phyloP scores from a whole-genome alignment of 2,888 invertebrate genomes.

The Plutella xylostella region DNA sequence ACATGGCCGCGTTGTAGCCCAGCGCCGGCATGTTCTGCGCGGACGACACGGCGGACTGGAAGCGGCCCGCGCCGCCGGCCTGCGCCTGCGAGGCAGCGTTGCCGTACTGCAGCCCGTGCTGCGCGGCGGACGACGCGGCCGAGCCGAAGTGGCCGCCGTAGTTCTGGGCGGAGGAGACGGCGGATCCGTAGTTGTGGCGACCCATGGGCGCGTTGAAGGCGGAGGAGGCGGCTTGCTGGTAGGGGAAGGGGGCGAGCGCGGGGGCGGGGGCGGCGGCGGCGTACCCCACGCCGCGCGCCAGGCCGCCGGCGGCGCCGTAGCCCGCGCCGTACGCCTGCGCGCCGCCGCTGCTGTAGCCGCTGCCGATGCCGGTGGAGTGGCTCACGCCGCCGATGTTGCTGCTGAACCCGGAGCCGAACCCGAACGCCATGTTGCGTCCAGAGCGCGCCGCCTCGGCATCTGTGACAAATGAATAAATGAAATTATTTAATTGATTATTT shows the following conservation, averaged over 20 bases:
- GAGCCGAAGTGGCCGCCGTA: constrained; percentile 33
- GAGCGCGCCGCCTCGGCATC: constrained; percentile 30
- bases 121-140: constrained; percentile 32
- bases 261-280: constrained; percentile 23
- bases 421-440: constrained; percentile 43
- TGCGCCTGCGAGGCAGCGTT: constrained; percentile 27
- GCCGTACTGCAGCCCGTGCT: constrained; percentile 27
- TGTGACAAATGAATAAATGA: not conserved
- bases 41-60: constrained; percentile 28
- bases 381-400: constrained; percentile 53
- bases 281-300: constrained; percentile 41
- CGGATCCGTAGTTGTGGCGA: constrained; percentile 26
- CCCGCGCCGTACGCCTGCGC: constrained; percentile 40
- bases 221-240: constrained; percentile 20
- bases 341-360: constrained; percentile 41
- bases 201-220: constrained; percentile 24
- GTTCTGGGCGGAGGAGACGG: constrained; percentile 35
- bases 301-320: constrained; percentile 23
- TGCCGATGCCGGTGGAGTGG: constrained; percentile 44
- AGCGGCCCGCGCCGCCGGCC: constrained; percentile 23
- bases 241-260: constrained; percentile 12
- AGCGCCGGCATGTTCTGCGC: constrained; percentile 27
- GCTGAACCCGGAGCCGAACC: constrained; percentile 52
- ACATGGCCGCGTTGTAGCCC: constrained; percentile 32
- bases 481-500: too few relatives aligned